Percentiles rank a stretch among this genome's conserved stretches.
phyloP scores from a whole-genome alignment of 2,113 vertebrate genomes.

The Baryphthengus martii region DNA sequence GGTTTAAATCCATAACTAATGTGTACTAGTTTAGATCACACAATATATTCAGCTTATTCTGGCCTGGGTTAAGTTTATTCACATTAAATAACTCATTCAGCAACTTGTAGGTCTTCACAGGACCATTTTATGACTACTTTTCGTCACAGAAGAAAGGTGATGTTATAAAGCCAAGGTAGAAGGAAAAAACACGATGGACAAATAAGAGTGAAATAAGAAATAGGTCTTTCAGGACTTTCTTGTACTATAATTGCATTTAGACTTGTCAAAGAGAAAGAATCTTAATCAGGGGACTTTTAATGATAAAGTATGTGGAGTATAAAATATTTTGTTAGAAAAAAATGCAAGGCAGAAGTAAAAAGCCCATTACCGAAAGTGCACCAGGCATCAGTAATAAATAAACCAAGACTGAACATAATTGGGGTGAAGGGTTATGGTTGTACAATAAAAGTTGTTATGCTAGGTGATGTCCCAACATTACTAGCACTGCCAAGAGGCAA shows the following conservation, averaged over 20 bases:
- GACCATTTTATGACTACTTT: not conserved
- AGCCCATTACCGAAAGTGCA: not conserved
- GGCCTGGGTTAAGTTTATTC: not conserved
- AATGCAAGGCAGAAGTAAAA: not conserved
- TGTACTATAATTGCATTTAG: not conserved
- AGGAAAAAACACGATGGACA: not conserved
- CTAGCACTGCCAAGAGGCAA: not conserved
- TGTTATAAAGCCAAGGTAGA: not conserved
- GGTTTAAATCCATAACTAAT: not conserved
- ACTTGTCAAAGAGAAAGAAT: not conserved
- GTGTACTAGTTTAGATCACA: not conserved
- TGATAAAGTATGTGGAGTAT: not conserved
- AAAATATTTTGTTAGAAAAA: not conserved
- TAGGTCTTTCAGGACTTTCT: not conserved
- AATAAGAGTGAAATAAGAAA: conserved; percentile 11
- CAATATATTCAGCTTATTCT: not conserved
- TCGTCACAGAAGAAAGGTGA: not conserved
- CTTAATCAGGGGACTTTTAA: not conserved
- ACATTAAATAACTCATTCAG: not conserved
- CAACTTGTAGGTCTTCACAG: not conserved
- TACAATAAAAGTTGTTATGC: conserved; percentile 36
- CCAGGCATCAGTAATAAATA: conserved; percentile 37
- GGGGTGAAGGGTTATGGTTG: conserved; percentile 42
- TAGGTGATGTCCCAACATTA: not conserved
- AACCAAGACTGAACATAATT: conserved; percentile 5